These are phyloP conservation scores for Marasmarcha lunaedactyla DNA, from an alignment of 2,888 invertebrate genomes.

Conservation along the genomic window DNA sequence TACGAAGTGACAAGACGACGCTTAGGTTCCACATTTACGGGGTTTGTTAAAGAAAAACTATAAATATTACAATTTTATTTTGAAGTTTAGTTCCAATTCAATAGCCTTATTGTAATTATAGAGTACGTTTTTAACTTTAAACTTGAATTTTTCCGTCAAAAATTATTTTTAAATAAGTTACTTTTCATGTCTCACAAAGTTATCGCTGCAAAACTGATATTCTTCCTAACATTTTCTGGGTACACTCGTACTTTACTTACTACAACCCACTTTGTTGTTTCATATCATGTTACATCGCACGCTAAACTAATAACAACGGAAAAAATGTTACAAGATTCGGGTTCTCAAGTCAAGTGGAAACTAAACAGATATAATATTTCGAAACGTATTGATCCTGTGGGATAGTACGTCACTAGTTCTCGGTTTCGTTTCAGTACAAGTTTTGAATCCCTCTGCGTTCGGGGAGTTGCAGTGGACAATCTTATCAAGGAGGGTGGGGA, in stretches of 20 bases:
- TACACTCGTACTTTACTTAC: not conserved
- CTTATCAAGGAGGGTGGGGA: constrained; percentile 53
- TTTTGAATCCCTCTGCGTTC: constrained; percentile 67
- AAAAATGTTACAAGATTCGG: constrained; percentile 32
- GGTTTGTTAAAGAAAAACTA: constrained; percentile 7
- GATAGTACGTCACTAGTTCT: constrained; percentile 35
- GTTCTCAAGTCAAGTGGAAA: constrained; percentile 30
- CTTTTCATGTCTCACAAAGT: constrained; percentile 2
- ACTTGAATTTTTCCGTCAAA: no score
- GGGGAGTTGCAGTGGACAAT: constrained; percentile 69
- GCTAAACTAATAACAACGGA: constrained; percentile 35
- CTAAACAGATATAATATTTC: constrained; percentile 52
- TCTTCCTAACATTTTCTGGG: not conserved
- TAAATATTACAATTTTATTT: no score
- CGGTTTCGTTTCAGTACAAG: constrained; percentile 62
- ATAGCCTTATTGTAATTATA: no score
- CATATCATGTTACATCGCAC: constrained; percentile 7
- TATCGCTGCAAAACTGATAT: constrained; percentile 1
- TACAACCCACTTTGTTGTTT: not conserved
- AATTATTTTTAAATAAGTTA: no score
- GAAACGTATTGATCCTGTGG: constrained; percentile 63
- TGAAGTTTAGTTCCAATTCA: no score
- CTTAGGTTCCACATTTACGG: constrained; percentile 7
- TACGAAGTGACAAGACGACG: constrained; percentile 36
- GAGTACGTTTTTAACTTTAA: no score